phyloP scores from a whole-genome alignment of 2,888 invertebrate species.

The Dusona sp. region DNA sequence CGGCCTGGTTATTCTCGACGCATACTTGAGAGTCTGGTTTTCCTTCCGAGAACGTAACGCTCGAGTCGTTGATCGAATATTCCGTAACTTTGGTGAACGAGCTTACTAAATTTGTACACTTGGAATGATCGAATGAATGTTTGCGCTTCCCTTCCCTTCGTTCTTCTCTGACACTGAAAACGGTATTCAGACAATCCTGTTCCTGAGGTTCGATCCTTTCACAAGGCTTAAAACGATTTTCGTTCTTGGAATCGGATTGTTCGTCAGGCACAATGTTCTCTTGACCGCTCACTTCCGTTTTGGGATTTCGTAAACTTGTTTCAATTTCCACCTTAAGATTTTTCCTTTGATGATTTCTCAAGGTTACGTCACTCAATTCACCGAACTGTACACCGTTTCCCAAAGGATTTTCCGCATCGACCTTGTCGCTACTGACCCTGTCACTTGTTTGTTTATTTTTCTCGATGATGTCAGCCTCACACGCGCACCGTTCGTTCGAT shows the following conservation, averaged over 20 bases:
- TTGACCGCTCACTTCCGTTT: constrained; percentile 18
- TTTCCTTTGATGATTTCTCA: constrained; percentile 2
- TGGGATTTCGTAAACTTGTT: constrained; percentile 27
- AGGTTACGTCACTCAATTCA: constrained; percentile 41
- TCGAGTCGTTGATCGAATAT: constrained; percentile 54
- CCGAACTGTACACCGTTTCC: constrained; percentile 15
- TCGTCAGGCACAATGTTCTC: constrained; percentile 34
- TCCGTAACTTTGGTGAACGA: constrained; percentile 17
- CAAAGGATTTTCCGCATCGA: constrained; percentile 44
- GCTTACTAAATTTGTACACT: constrained; percentile 28
- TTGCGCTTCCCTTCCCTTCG: constrained; percentile 32
- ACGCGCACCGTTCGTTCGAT: constrained; percentile 34
- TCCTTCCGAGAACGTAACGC: constrained; percentile 33
- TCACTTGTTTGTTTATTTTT: constrained; percentile 45
- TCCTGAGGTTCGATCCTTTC: constrained; percentile 32
- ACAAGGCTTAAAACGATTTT: not conserved
- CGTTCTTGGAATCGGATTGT: constrained; percentile 1
- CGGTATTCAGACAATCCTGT: constrained; percentile 49
- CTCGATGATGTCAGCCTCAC: constrained; percentile 49
- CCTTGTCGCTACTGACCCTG: not conserved
- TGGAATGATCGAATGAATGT: constrained; percentile 33
- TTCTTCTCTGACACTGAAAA: constrained; percentile 35
- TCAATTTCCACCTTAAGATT: constrained; percentile 33
- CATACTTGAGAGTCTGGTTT: constrained; percentile 57
- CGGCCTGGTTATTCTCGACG: constrained; percentile 69